Percentiles rank a stretch among this genome's conserved stretches.
phyloP scores from a whole-genome alignment of 2,113 vertebrate species.

The Saccopteryx bilineata region DNA sequence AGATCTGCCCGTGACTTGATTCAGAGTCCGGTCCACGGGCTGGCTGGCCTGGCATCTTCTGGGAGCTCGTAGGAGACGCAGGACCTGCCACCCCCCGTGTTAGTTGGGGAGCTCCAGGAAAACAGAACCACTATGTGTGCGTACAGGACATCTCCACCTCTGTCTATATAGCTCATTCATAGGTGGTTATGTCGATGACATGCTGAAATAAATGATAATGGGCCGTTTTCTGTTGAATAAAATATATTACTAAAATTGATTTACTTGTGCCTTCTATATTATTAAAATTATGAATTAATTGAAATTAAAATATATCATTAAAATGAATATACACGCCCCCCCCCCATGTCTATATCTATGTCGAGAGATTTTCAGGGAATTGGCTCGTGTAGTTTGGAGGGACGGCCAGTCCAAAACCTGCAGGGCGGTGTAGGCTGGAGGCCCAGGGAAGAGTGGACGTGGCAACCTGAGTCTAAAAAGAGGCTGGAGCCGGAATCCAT shows the following conservation, averaged over 20 bases:
- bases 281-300: neutral
- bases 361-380: neutral
- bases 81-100: neutral
- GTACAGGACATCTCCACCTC: accelerated
- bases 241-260: neutral
- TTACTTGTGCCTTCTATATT: neutral
- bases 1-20: neutral
- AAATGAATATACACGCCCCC: neutral
- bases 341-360: neutral
- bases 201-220: neutral
- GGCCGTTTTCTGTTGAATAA: neutral
- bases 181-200: neutral
- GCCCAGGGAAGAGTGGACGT: neutral
- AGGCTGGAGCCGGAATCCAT: neutral
- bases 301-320: neutral
- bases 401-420: neutral
- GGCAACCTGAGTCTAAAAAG: neutral
- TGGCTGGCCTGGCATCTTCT: neutral
- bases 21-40: neutral
- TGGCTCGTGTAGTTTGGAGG: accelerated
- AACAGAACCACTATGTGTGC: neutral
- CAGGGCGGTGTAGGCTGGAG: neutral
- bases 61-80: neutral
- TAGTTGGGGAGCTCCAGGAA: neutral
- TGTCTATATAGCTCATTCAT: neutral